Evolutionary conservation across 2,797 vertebrate species (phyloP), one percentile per base, ranked within the genome.

Genomic region (Tenualosa ilisha): DNA sequence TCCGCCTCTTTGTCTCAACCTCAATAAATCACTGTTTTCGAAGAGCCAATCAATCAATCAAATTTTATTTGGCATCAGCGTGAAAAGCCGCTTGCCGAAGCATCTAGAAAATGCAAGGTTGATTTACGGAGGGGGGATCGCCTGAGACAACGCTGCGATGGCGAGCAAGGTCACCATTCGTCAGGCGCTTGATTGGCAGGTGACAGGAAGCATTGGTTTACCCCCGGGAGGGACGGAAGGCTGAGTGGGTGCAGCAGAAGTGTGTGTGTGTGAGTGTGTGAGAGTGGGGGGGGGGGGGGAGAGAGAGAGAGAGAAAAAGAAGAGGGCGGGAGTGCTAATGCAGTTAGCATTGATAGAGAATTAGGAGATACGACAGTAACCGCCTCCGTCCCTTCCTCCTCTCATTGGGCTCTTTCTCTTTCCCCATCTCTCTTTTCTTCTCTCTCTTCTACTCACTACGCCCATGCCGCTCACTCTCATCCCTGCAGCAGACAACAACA

Each of bases 131-230:
- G 50, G 91, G 91, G 91, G 86, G 72, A 79, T 79, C 89, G 85
- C 92, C 43, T 61, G 86, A 87, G 84, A 87, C 81, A 54, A 82
- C n/a, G 49, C 75, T 49, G 91, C 90, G 92, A 93, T 87, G 89
- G 90, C 68, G 86, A 85, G 82, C 92, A 94, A 95, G 93, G 94
- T 94, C 93, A 89, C 87, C 56, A 89, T 89, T 91, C 86, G 88
- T 94, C 92, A 92, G 88, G 83, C 53, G 68, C 40, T 84, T 93
- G 94, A 96, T 91, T 94, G 94, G 91, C 95, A 95, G 90, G 89
- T 94, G 92, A 93, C 93, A 94, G 93, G 81, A 86, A 88, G 91
- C 91, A 89, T 89, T 87, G 84, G 88, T 88, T 92, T 89, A 87
- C 90, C 65, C 11, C 4, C 40, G 88, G 82, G 85, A 63, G 72